Evolutionary conservation across 2,888 invertebrate species (phyloP), one percentile per base, ranked within the genome.

Genomic region (Megastigmus dorsalis): DNA sequence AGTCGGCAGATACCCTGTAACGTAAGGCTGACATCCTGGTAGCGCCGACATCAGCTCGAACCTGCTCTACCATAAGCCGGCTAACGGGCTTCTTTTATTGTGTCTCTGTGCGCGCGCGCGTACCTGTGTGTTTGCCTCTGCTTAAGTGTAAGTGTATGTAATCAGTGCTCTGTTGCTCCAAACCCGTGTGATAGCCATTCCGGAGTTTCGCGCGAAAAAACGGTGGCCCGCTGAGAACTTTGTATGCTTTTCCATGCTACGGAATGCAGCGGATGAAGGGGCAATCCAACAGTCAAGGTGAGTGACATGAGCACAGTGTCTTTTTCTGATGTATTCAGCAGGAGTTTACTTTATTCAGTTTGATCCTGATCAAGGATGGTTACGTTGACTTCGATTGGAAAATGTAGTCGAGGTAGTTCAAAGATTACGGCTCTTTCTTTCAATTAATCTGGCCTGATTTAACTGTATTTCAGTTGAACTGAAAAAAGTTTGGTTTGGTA

Each of bases 201-300:
- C 36, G 36, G 10, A 18, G 33, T 54, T 62, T 36, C 18, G 50
- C 10, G 55, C 65, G 41, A 23, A 59, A 38, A 59, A 48, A 28
- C 48, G 28, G 41, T 18, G 55, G 48, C 28, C 65, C 13, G 41
- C 41, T 41, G 45, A 55, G 28, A 41, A 72, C 50, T 72, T 84
- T 84, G 79, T 84, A 83, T 84, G 83, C 82, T 86, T 86, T 87
- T 87, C 84, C 87, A 88, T 88, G 86, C 86, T 80, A 87, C 87
- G 88, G 86, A 84, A 88, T 88, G 88, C 88, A 88, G 88, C 88
- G 88, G 87, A 88, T 88, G 88, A 88, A 88, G 85, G 88, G 88
- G 85, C 88, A 88, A 82, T 81, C 86, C 79, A 86, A 86, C 82
- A 88, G 82, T 84, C 88, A 88, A 86, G 87, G 88, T 88, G 80